These are phyloP conservation scores for Drosophila dives DNA, from an alignment of 2,888 invertebrate species.

Conservation along the genomic window DNA sequence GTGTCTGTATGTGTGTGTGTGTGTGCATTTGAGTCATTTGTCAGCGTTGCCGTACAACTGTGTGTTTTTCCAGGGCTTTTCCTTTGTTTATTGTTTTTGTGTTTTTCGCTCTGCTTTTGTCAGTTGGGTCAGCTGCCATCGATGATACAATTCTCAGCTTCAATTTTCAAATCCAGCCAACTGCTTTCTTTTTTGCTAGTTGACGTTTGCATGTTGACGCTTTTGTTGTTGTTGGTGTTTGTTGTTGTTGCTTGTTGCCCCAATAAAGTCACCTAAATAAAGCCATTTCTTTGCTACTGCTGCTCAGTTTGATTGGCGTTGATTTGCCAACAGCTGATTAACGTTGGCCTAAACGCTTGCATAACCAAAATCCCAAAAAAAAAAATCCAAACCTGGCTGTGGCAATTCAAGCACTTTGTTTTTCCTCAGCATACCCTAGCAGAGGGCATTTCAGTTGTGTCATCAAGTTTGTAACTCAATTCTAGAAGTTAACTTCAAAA, in stretches of 20 bases:
- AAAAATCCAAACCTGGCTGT: conserved; percentile 10
- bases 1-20: conserved; percentile 9
- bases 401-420: conserved; percentile 12
- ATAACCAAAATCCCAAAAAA: conserved; percentile 34
- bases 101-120: background rate
- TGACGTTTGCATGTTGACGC: conserved; percentile 11
- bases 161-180: conserved; percentile 50
- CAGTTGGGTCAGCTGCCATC: conserved; percentile 44
- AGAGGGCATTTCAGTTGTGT: background rate
- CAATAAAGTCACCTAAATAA: conserved; percentile 27
- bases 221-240: conserved; percentile 2
- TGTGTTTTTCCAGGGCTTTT: conserved; percentile 32
- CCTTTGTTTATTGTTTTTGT: conserved; percentile 2
- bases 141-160: conserved; percentile 43
- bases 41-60: conserved; percentile 47
- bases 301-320: conserved; percentile 51
- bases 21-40: conserved; percentile 35
- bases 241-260: background rate
- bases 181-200: conserved; percentile 44
- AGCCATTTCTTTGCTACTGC: conserved; percentile 3
- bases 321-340: conserved; percentile 66
- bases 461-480: background rate
- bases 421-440: background rate
- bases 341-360: conserved; percentile 60
- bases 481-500: background rate